Percentiles rank a stretch among this genome's conserved stretches.
Evolutionary conservation across 2,113 vertebrate species (phyloP).

Genomic region (Cygnus buccinator): DNA sequence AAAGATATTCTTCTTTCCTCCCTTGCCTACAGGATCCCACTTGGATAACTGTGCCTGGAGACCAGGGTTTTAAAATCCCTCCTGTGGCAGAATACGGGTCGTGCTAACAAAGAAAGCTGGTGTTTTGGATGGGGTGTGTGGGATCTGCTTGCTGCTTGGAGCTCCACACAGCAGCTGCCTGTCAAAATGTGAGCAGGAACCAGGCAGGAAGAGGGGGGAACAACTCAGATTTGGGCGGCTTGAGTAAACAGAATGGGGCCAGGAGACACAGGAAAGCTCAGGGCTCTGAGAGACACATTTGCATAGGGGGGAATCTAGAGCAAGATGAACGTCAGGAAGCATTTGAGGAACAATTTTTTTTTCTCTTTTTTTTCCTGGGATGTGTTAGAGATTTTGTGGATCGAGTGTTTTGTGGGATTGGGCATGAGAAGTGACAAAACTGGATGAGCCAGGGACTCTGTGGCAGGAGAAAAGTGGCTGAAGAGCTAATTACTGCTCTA

Average conservation of each 20-base stretch:
- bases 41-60: neutral
- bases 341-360: neutral
- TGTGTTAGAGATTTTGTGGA: neutral
- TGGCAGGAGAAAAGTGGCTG: neutral
- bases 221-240: neutral
- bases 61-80: neutral
- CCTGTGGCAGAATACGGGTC: neutral
- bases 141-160: neutral
- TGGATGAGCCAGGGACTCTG: neutral
- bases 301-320: neutral
- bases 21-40: neutral
- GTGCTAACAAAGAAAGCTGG: neutral
- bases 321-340: neutral
- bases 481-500: neutral
- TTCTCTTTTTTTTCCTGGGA: neutral
- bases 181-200: neutral
- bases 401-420: neutral
- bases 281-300: neutral
- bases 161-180: neutral
- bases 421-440: neutral
- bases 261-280: neutral
- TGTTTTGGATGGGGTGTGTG: neutral
- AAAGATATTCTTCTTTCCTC: neutral
- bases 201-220: neutral
- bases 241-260: accelerated